phyloP scores from a whole-genome alignment of 2,113 vertebrate genomes.

The Mesembrinibis cayennensis region DNA sequence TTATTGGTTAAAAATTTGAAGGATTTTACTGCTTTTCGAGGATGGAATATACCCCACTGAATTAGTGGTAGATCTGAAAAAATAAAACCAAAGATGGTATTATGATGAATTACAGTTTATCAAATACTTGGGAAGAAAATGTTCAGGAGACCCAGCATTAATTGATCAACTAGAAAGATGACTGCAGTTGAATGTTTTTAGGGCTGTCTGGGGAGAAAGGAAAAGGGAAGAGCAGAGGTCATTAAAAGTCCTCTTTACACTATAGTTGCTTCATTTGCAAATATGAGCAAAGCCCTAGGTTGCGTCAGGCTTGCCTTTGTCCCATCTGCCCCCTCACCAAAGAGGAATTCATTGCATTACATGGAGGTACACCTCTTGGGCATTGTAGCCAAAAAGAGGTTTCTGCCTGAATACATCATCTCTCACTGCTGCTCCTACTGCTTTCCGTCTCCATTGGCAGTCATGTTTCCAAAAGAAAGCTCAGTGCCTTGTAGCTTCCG shows the following conservation, averaged over 20 bases:
- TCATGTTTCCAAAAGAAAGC: not conserved
- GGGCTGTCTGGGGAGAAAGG: not conserved
- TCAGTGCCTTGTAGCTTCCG: not conserved
- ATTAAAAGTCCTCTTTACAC: not conserved
- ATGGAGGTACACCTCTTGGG: conserved; percentile 15
- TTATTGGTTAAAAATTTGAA: not conserved
- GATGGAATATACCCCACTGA: not conserved
- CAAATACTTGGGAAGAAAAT: not conserved
- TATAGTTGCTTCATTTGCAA: not conserved
- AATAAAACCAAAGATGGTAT: not conserved
- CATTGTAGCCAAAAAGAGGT: conserved; percentile 12
- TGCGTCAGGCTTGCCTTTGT: not conserved
- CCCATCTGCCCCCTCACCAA: not conserved
- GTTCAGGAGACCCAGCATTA: not conserved
- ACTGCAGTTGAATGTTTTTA: not conserved
- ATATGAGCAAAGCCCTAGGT: not conserved
- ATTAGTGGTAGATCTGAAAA: not conserved
- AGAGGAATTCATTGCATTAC: not conserved
- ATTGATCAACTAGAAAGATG: not conserved
- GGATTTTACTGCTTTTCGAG: not conserved
- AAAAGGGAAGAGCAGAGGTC: not conserved
- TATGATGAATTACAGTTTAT: not conserved
- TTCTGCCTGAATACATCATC: conserved; percentile 31
- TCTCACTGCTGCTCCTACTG: not conserved
- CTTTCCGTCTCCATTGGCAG: not conserved